phyloP scores from a whole-genome alignment of 2,797 vertebrate species.

The Melanotaenia boesemani region DNA sequence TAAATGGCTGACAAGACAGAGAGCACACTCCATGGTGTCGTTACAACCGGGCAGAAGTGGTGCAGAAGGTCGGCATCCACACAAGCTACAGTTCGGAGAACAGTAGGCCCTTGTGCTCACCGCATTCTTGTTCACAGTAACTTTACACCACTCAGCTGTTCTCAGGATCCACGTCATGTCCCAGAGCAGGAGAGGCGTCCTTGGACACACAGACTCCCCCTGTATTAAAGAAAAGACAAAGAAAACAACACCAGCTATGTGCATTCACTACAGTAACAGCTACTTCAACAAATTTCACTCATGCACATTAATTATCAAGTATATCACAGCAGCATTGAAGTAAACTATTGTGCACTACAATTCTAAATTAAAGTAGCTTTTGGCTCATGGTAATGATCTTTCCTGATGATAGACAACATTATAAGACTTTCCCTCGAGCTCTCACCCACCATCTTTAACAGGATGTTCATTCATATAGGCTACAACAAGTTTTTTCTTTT shows the following conservation, averaged over 20 bases:
- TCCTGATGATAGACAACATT: neutral
- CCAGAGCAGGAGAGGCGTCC: slow-evolving; percentile 39
- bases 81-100: slow-evolving; percentile 39
- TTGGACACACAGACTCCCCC: slow-evolving; percentile 48
- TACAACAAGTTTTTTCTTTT: too few relatives aligned
- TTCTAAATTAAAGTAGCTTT: neutral
- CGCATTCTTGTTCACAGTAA: slow-evolving; percentile 73
- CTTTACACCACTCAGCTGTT: slow-evolving; percentile 80
- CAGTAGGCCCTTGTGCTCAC: slow-evolving; percentile 65
- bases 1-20: slow-evolving; percentile 13
- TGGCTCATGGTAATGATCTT: neutral
- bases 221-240: slow-evolving; percentile 35
- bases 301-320: neutral
- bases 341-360: neutral
- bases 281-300: neutral
- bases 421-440: neutral
- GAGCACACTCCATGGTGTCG: slow-evolving; percentile 6
- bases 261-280: slow-evolving; percentile 12
- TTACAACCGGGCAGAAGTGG: slow-evolving; percentile 28
- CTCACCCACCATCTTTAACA: neutral
- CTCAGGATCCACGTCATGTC: slow-evolving; percentile 44
- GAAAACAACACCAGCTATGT: slow-evolving; percentile 6
- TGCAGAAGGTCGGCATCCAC: slow-evolving; percentile 32
- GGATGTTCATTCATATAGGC: neutral
- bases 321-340: neutral